Conservation (phyloP, 2,113 vertebrate species). For the Callionymus lyra region DNA sequence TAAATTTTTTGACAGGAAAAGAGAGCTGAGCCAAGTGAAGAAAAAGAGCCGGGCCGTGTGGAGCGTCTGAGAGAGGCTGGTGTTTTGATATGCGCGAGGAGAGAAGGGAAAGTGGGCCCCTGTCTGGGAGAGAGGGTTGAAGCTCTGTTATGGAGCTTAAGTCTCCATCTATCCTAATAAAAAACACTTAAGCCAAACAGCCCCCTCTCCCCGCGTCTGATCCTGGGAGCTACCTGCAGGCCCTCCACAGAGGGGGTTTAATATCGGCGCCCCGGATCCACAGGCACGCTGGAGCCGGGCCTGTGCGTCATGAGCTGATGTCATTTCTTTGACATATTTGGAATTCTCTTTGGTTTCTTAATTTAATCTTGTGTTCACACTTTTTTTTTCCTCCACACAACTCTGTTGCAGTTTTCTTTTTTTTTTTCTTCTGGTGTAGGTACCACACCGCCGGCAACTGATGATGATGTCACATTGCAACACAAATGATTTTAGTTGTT, state of each 20-base stretch:
- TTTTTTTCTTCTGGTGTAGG: too few species aligned
- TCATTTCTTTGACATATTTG: not conserved
- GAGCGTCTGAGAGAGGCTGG: constrained; percentile 44
- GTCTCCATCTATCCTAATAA: constrained; percentile 68
- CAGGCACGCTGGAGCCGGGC: too few species aligned
- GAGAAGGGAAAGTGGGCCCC: constrained; percentile 47
- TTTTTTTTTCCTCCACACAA: constrained; percentile 21
- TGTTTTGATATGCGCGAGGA: constrained; percentile 63
- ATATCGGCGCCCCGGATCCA: constrained; percentile 26
- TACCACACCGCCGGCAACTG: too few species aligned
- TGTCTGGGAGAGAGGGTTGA: constrained; percentile 58
- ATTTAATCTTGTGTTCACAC: constrained; percentile 9
- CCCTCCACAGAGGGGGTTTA: constrained; percentile 51
- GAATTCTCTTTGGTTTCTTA: constrained; percentile 1
- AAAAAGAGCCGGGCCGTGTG: constrained; percentile 36
- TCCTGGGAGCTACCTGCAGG: constrained; percentile 63
- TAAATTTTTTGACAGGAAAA: constrained; percentile 46
- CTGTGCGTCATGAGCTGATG: too few species aligned
- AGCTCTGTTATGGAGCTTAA: constrained; percentile 69
- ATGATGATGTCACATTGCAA: too few species aligned
- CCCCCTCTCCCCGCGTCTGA: constrained; percentile 49
- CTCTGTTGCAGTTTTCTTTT: constrained; percentile 26
- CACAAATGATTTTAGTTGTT: too few species aligned
- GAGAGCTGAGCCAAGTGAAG: constrained; percentile 47
- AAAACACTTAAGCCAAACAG: constrained; percentile 70